Conservation (phyloP, 2,113 vertebrate genomes). For the Rana temporaria region DNA sequence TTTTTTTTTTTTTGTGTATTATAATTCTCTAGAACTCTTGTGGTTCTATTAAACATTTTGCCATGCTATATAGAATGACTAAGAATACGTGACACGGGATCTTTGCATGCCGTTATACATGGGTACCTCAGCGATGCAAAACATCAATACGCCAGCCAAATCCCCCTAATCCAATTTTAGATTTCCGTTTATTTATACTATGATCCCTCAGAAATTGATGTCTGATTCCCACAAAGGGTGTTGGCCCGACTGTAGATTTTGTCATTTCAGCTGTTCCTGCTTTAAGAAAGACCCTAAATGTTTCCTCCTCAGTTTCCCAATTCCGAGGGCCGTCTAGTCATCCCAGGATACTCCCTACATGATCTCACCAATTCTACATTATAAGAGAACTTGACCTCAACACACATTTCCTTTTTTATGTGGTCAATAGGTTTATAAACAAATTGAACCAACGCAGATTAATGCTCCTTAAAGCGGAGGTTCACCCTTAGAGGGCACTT, state of each 20-base stretch:
- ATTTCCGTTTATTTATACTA: conserved; percentile 2
- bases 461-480: too few relatives aligned
- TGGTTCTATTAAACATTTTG: neutral
- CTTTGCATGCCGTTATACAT: neutral
- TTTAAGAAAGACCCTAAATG: conserved; percentile 7
- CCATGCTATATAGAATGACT: neutral
- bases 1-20: neutral
- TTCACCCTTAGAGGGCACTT: too few relatives aligned
- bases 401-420: neutral
- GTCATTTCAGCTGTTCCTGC: conserved; percentile 5
- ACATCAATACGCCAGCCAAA: neutral
- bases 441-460: conserved; percentile 4
- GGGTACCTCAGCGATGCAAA: neutral
- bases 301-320: neutral
- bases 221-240: conserved; percentile 41
- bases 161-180: conserved; percentile 5
- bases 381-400: neutral
- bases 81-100: neutral
- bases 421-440: conserved; percentile 2
- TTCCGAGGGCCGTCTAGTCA: conserved; percentile 38
- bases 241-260: neutral
- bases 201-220: neutral
- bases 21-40: neutral
- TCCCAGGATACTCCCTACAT: conserved; percentile 38
- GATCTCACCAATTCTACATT: conserved; percentile 13